Conservation (phyloP, 2,797 vertebrate species). For the Melanotaenia maccullochi region DNA sequence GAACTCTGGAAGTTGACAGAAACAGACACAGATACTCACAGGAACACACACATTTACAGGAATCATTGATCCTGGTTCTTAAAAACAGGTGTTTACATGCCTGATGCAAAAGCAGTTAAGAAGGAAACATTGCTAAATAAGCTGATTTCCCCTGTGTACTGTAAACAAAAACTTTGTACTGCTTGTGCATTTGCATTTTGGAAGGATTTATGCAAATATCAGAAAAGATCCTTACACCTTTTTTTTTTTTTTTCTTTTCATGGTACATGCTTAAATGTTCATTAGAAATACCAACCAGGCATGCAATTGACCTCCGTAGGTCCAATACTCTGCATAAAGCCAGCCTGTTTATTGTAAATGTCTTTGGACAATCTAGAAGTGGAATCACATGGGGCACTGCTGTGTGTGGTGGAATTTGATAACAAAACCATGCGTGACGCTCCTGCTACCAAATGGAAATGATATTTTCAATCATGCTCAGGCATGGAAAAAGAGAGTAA, state of each 20-base stretch:
- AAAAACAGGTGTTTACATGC: constrained; percentile 4
- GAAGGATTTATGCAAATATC: constrained; percentile 53
- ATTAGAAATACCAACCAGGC: constrained; percentile 65
- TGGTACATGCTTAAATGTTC: constrained; percentile 40
- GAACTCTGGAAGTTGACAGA: constrained; percentile 71
- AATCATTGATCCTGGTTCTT: constrained; percentile 19
- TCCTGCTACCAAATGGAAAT: constrained; percentile 68
- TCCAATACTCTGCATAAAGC: constrained; percentile 50
- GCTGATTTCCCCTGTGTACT: not conserved
- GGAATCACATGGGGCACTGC: constrained; percentile 63
- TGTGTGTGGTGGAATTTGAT: constrained; percentile 75
- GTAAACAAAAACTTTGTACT: constrained; percentile 15
- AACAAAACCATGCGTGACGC: constrained; percentile 65
- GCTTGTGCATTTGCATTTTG: constrained; percentile 3
- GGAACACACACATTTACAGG: constrained; percentile 19
- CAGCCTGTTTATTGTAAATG: constrained; percentile 53
- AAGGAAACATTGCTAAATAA: not conserved
- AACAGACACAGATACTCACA: constrained; percentile 30
- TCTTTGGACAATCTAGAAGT: constrained; percentile 65
- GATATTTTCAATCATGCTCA: constrained; percentile 72
- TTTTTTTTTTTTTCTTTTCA: constrained; percentile 18
- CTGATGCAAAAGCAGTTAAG: not conserved
- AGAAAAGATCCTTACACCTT: constrained; percentile 14
- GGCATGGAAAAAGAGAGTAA: constrained; percentile 56
- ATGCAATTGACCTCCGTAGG: constrained; percentile 64